phyloP scores from a whole-genome alignment of 2,888 invertebrate species.

The Electrophaes corylata region DNA sequence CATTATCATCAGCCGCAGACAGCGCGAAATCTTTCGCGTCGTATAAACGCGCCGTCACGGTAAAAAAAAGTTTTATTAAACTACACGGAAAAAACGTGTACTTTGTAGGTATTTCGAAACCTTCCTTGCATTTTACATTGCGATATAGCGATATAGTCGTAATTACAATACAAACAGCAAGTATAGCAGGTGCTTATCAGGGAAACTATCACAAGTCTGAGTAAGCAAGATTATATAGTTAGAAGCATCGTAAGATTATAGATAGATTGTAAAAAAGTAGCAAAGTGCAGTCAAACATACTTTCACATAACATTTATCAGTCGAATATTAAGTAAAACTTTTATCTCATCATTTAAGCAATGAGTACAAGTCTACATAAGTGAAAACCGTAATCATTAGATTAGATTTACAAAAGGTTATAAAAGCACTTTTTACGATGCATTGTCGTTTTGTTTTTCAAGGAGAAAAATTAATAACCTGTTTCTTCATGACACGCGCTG shows the following conservation, averaged over 20 bases:
- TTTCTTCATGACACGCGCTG: background rate
- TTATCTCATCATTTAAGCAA: background rate
- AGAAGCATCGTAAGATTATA: too few relatives aligned
- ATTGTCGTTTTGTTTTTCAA: slow-evolving; percentile 5
- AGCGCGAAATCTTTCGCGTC: too few relatives aligned
- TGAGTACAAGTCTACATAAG: background rate
- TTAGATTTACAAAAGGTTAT: background rate
- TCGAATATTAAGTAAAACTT: too few relatives aligned
- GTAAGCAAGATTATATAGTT: background rate
- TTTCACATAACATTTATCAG: too few relatives aligned
- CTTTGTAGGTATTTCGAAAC: background rate
- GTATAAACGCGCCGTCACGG: too few relatives aligned
- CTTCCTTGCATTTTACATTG: background rate
- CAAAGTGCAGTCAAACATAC: too few relatives aligned
- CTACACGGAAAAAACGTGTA: background rate
- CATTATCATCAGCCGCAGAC: too few relatives aligned
- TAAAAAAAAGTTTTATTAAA: too few relatives aligned
- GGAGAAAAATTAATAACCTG: background rate
- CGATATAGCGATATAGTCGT: background rate
- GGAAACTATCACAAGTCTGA: background rate
- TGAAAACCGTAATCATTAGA: background rate
- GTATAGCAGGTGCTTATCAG: background rate
- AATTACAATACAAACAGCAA: background rate
- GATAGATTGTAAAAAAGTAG: too few relatives aligned
- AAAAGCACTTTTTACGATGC: slow-evolving; percentile 6